A percentile compares a stretch with the other conserved stretches of the same genome.
These are phyloP conservation scores for Nephila pilipes DNA, from an alignment of 1,140 invertebrate genomes.

Conservation along the genomic window DNA sequence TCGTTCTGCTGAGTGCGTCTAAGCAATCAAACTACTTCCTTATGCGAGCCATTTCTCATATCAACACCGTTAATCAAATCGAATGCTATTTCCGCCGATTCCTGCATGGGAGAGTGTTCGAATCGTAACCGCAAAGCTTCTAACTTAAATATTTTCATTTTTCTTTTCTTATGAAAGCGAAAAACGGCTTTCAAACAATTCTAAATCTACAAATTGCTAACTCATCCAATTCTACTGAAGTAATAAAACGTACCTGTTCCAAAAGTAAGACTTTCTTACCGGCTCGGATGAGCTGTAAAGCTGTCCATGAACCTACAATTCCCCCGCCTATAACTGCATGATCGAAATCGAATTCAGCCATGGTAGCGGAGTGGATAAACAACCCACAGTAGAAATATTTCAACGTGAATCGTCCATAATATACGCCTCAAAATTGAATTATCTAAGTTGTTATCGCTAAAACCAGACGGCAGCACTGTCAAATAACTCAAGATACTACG, in stretches of 20 bases:
- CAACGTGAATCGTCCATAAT: not conserved
- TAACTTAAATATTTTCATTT: too few species aligned
- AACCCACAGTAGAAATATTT: not conserved
- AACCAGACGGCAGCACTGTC: not conserved
- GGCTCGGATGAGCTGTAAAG: not conserved
- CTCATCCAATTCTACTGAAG: not conserved
- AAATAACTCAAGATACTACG: too few species aligned
- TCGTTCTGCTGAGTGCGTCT: too few species aligned
- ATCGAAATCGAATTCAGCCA: constrained; percentile 47
- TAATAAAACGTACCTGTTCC: constrained; percentile 34
- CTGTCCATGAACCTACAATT: constrained; percentile 47
- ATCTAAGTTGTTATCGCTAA: not conserved
- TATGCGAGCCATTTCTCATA: too few species aligned
- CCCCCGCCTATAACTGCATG: constrained; percentile 45
- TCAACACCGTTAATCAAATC: too few species aligned
- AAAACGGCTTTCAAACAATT: not conserved
- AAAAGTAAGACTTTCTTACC: constrained; percentile 57
- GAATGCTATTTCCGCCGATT: too few species aligned
- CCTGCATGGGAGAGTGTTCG: too few species aligned
- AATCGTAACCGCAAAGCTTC: too few species aligned
- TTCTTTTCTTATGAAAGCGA: not conserved
- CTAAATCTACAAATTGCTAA: not conserved
- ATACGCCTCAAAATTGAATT: not conserved
- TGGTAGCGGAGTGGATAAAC: not conserved
- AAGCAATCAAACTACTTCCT: too few species aligned